A percentile compares a stretch with the other conserved stretches of the same genome.
Conservation (phyloP, 2,888 invertebrate species). For the Oxytorus armatus region DNA sequence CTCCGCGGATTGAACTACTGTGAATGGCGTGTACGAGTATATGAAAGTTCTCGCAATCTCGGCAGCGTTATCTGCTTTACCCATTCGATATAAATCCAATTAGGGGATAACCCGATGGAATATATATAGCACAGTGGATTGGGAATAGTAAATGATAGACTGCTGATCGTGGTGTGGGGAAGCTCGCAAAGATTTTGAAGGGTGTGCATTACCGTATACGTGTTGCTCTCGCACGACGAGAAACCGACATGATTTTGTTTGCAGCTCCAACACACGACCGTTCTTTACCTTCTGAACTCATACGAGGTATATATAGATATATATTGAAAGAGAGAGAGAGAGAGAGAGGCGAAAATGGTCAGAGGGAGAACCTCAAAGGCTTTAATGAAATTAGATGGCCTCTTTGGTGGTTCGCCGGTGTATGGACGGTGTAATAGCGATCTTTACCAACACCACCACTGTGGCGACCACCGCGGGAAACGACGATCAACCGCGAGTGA, state of each 20-base stretch:
- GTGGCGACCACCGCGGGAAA: conserved; percentile 61
- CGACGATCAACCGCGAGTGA: conserved; percentile 63
- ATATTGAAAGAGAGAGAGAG: conserved; percentile 11
- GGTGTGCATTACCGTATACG: neutral
- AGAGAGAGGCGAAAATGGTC: conserved; percentile 37
- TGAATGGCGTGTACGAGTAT: no score
- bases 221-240: conserved; percentile 1
- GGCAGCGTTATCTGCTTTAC: neutral
- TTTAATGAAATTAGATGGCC: conserved; percentile 79
- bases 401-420: conserved; percentile 73
- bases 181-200: conserved; percentile 20
- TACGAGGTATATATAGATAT: neutral
- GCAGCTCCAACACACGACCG: conserved; percentile 25
- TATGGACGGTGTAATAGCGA: conserved; percentile 74
- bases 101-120: conserved; percentile 31
- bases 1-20: neutral
- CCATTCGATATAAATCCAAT: conserved; percentile 31
- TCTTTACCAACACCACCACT: conserved; percentile 69
- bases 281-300: conserved; percentile 12
- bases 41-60: conserved; percentile 3
- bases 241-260: conserved; percentile 64
- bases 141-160: no score
- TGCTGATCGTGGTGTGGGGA: no score
- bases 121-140: neutral
- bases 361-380: conserved; percentile 70